phyloP scores from a whole-genome alignment of 1,140 invertebrate genomes.

The Lepidurus apus region DNA sequence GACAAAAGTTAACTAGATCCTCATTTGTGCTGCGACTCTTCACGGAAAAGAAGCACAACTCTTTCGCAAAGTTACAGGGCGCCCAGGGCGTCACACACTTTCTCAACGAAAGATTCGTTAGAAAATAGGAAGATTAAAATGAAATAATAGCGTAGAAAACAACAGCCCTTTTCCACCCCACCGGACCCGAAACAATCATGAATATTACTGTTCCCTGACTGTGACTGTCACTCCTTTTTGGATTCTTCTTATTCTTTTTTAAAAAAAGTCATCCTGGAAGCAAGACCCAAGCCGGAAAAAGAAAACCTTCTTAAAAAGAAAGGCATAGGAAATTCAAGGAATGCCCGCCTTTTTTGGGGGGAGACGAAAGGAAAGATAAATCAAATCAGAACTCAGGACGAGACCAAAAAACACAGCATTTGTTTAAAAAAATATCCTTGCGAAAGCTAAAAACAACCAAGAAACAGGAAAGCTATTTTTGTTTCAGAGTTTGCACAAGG shows the following conservation, averaged over 20 bases:
- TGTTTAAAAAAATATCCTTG: constrained; percentile 10
- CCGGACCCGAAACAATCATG: background rate
- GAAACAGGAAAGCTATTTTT: background rate
- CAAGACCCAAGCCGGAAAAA: background rate
- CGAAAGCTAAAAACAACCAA: background rate
- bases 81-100: background rate
- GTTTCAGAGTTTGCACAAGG: constrained; percentile 4
- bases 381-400: background rate
- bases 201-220: background rate
- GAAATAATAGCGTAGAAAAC: background rate
- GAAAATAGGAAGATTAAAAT: background rate
- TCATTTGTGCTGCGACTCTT: constrained; percentile 18
- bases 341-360: background rate
- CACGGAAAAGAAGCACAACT: constrained; percentile 10
- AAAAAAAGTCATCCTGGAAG: background rate
- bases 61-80: background rate
- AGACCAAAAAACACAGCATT: background rate
- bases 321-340: background rate
- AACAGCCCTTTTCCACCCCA: background rate
- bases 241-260: background rate
- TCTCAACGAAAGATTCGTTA: constrained; percentile 12
- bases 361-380: background rate
- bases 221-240: background rate
- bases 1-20: background rate
- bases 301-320: background rate